A percentile compares a stretch with the other conserved stretches of the same genome.
These are phyloP conservation scores for Nomada ferruginata DNA, from an alignment of 2,888 invertebrate species.

Conservation along the genomic window DNA sequence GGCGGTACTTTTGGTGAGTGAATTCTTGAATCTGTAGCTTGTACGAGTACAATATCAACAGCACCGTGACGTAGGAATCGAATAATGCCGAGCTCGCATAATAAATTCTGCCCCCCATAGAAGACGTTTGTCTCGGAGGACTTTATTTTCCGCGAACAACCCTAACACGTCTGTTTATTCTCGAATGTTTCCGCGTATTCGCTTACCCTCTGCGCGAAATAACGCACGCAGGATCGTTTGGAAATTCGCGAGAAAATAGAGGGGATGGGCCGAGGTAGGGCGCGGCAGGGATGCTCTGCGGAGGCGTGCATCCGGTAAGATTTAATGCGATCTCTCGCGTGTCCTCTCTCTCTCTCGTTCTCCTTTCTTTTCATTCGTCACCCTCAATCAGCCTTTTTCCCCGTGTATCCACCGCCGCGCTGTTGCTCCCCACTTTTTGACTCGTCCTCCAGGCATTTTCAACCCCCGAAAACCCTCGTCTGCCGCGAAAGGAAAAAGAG, in stretches of 20 bases:
- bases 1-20: slow-evolving; percentile 50
- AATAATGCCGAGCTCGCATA: no score
- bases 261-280: slow-evolving; percentile 42
- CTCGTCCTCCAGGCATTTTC: slow-evolving; percentile 63
- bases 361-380: slow-evolving; percentile 42
- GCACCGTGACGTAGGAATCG: no score
- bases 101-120: background rate
- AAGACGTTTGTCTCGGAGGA: slow-evolving; percentile 20
- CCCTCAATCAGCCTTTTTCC: slow-evolving; percentile 47
- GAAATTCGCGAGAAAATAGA: slow-evolving; percentile 14
- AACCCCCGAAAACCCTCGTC: slow-evolving; percentile 63
- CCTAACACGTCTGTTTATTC: slow-evolving; percentile 23
- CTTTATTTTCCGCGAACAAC: slow-evolving; percentile 6
- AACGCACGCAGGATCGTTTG: slow-evolving; percentile 34
- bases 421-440: slow-evolving; percentile 3
- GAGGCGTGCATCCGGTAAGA: slow-evolving; percentile 79
- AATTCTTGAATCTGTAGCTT: background rate
- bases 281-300: slow-evolving; percentile 57
- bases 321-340: slow-evolving; percentile 78
- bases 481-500: slow-evolving; percentile 27
- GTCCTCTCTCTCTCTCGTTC: slow-evolving; percentile 42
- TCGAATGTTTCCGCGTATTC: slow-evolving; percentile 15
- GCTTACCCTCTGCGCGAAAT: slow-evolving; percentile 16
- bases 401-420: slow-evolving; percentile 41
- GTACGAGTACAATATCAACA: no score